Conservation (phyloP, 2,888 invertebrate species). For the Chromoteleia sp. region DNA sequence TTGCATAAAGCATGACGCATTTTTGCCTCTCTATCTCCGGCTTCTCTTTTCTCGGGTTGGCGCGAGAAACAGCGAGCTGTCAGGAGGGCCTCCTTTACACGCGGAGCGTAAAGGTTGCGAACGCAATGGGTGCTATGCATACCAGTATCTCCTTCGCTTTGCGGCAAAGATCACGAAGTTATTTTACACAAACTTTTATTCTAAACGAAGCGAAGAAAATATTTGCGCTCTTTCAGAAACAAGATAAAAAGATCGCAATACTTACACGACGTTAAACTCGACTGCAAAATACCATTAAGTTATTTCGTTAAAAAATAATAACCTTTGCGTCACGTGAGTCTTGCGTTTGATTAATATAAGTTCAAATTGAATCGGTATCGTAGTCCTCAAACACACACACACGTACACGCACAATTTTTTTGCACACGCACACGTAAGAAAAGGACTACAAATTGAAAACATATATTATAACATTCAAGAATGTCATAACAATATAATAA, state of each 20-base stretch:
- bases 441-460: no score
- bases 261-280: slow-evolving; percentile 26
- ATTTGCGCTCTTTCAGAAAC: slow-evolving; percentile 48
- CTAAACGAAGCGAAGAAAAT: slow-evolving; percentile 49
- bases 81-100: slow-evolving; percentile 58
- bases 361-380: not conserved
- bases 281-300: slow-evolving; percentile 54
- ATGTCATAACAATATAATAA: not conserved
- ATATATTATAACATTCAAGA: no score
- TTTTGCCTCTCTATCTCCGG: slow-evolving; percentile 60
- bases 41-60: slow-evolving; percentile 58
- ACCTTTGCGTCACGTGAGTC: slow-evolving; percentile 8
- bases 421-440: no score
- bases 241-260: slow-evolving; percentile 51
- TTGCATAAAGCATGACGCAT: slow-evolving; percentile 69
- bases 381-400: no score
- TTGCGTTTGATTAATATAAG: not conserved
- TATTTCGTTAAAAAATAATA: slow-evolving; percentile 33
- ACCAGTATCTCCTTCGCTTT: slow-evolving; percentile 64
- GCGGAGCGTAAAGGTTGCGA: slow-evolving; percentile 70
- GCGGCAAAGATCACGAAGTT: slow-evolving; percentile 67
- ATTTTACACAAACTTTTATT: slow-evolving; percentile 60
- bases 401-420: no score
- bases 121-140: slow-evolving; percentile 70
- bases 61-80: slow-evolving; percentile 62